A percentile compares a stretch with the other conserved stretches of the same genome.
phyloP scores from a whole-genome alignment of 2,113 vertebrate genomes.

The chimpanzee (Pan troglodytes) region DNA sequence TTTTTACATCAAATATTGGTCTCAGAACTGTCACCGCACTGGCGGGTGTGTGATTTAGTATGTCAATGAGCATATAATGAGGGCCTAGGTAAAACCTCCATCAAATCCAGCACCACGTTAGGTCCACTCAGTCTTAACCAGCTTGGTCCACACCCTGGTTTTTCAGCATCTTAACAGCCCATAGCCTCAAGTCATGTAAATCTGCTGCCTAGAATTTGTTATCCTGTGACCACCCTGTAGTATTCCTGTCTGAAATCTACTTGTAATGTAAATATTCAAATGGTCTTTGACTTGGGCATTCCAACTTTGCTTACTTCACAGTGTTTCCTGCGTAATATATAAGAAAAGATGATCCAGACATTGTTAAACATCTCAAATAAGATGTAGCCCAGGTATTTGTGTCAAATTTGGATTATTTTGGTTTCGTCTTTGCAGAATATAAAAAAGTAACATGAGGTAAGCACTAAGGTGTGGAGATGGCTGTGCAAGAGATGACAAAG shows the following conservation, averaged over 20 bases:
- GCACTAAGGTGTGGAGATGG: not conserved
- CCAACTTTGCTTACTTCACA: not conserved
- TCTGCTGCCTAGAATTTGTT: too few species aligned
- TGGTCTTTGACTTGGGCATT: not conserved
- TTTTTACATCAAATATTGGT: too few species aligned
- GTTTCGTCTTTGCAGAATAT: not conserved
- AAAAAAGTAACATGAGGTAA: not conserved
- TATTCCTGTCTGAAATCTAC: not conserved
- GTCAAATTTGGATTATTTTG: not conserved
- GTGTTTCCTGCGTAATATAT: accelerated
- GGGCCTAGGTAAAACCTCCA: accelerated
- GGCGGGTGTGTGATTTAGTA: too few species aligned
- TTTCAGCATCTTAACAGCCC: too few species aligned
- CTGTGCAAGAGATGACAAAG: not conserved
- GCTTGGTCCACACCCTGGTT: too few species aligned
- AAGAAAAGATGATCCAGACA: not conserved
- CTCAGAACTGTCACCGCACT: too few species aligned
- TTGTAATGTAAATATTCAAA: not conserved
- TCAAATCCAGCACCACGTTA: too few species aligned
- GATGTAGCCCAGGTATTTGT: not conserved
- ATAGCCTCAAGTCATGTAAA: too few species aligned
- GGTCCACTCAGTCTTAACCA: too few species aligned
- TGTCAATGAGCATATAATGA: too few species aligned
- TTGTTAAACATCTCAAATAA: not conserved
- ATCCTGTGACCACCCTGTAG: too few species aligned